A percentile compares a stretch with the other conserved stretches of the same genome.
Conservation (phyloP, 2,113 vertebrate species). For the Bujurquina vittata region DNA sequence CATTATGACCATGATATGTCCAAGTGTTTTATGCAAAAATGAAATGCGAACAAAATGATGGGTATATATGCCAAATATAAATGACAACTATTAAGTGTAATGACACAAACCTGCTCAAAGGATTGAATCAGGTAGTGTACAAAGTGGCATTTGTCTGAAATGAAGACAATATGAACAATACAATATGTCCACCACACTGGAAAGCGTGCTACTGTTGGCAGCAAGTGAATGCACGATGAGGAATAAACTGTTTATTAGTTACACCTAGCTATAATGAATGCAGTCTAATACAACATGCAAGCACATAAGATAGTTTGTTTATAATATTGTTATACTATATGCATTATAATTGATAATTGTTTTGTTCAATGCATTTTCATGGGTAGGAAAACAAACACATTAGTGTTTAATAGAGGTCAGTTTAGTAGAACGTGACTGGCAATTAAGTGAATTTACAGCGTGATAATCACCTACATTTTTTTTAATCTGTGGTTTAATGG, state of each 20-base stretch:
- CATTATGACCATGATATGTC: background rate
- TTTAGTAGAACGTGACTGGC: background rate
- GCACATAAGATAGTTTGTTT: background rate
- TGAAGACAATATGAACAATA: no score
- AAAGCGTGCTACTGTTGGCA: background rate
- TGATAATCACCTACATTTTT: constrained; percentile 1
- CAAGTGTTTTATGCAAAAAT: background rate
- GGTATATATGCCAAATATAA: no score
- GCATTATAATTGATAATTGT: background rate
- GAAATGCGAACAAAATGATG: background rate
- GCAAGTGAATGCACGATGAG: background rate
- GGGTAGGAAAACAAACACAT: background rate
- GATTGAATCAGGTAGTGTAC: no score
- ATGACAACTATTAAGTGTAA: no score
- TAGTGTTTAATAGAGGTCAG: background rate
- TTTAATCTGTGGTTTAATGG: background rate
- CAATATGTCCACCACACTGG: no score
- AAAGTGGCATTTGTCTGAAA: no score
- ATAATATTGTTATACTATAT: background rate
- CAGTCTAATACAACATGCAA: background rate
- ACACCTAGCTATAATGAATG: background rate
- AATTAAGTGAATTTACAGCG: background rate
- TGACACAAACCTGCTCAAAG: no score
- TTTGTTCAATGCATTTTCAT: background rate
- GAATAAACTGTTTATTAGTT: background rate